Percentiles rank a stretch among this genome's conserved stretches.
Evolutionary conservation across 1,140 invertebrate species (phyloP).

Genomic region (Scaptomyza montana): DNA sequence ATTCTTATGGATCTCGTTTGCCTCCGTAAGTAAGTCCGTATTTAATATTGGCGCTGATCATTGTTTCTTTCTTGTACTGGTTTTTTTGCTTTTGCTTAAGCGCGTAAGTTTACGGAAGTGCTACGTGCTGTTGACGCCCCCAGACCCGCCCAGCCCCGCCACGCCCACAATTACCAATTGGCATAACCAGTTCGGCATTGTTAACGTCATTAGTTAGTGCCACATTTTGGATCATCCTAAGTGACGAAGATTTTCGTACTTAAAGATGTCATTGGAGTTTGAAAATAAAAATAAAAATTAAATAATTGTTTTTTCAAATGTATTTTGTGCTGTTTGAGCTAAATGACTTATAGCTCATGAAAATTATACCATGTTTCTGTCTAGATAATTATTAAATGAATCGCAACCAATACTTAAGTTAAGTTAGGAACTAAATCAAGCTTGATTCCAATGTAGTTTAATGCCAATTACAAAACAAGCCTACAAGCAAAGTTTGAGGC

Average conservation of each 20-base stretch:
- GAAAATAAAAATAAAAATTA: not conserved
- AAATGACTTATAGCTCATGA: too few relatives aligned
- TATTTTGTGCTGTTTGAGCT: too few relatives aligned
- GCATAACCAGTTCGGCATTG: constrained; percentile 52
- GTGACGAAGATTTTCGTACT: constrained; percentile 28
- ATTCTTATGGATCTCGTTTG: constrained; percentile 47
- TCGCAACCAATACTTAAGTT: too few relatives aligned
- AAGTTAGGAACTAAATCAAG: too few relatives aligned
- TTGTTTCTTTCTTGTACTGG: constrained; percentile 64
- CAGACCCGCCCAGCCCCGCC: constrained; percentile 33
- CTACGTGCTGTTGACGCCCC: constrained; percentile 46
- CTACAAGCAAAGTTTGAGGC: constrained; percentile 37
- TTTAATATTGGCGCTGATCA: constrained; percentile 59
- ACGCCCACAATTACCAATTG: constrained; percentile 51
- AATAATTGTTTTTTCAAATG: too few relatives aligned
- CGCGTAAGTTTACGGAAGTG: constrained; percentile 74
- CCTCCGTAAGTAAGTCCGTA: constrained; percentile 7
- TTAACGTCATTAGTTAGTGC: constrained; percentile 69
- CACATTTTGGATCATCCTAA: constrained; percentile 39
- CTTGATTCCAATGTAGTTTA: constrained; percentile 5
- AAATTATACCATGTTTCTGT: too few relatives aligned
- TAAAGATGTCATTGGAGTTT: constrained; percentile 25
- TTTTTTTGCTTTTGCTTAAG: constrained; percentile 7
- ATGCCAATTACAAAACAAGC: constrained; percentile 61
- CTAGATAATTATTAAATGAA: too few relatives aligned